Evolutionary conservation across 2,888 invertebrate species (phyloP), one percentile per base, ranked within the genome.

Genomic region (Heliconius hortense): DNA sequence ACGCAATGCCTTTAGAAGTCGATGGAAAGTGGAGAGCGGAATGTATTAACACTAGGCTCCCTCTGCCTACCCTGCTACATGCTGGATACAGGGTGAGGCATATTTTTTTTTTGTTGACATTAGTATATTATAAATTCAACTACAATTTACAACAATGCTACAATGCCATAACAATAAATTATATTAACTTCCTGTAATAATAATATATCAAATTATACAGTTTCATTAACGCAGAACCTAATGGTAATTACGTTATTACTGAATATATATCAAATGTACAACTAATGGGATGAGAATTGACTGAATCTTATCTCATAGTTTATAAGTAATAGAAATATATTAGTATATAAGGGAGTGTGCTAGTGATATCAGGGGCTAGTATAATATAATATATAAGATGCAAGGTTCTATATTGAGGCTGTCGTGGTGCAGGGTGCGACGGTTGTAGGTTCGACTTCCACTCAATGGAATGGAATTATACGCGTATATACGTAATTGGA

Each of bases 171-270:
- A 62, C 71, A 71, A 62, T 71, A 71, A 60, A 26, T 71, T 62
- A 71, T 43, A 60, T 62, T 71, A 71, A 71, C 60, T 26, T 26
- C 70, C 39, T 39, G 71, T 71, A 71, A 71, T 71, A 62, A 71
- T 28, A 71, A 71, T 71, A 71, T 71, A 62, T 71, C 60, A 60
- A 39, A 71, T 62, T 71, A 71, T 62, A 62, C 71, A 71, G 39
- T 62, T 71, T 71, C 60, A 71, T 71, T 35, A 71, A 26, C 71
- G 28, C 56, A 31, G 69, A 15, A 31, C n/a, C 56, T 69, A 56
- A 69, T 69, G 69, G 31, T 69, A 56, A 69, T 69, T 53, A 56
- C n/a, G 31, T 31, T 56, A 69, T 56, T 69, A 69, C 69, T 5
- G 56, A 69, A 56, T 69, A 56, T 69, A 66, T 66, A 24, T 66